These are phyloP conservation scores for Gallinago jamesoni DNA, from an alignment of 2,113 vertebrate species.

Conservation along the genomic window DNA sequence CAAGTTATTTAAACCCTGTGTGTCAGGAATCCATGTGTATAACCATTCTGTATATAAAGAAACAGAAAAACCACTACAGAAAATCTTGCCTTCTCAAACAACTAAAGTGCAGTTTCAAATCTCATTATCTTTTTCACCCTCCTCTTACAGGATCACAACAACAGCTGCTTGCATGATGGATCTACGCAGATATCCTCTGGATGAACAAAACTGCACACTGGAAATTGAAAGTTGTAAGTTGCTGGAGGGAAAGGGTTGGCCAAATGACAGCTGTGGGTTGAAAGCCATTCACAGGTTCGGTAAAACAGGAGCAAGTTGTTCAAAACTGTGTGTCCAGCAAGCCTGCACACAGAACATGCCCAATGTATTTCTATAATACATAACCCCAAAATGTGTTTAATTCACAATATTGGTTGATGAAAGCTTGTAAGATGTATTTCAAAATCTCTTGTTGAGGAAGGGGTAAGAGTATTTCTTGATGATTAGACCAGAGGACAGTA, in stretches of 20 bases:
- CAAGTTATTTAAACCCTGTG: background rate
- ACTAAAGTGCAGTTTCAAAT: background rate
- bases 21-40: background rate
- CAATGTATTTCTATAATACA: background rate
- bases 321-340: background rate
- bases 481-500: background rate
- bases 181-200: constrained; percentile 89
- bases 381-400: background rate
- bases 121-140: background rate
- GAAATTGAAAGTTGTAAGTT: constrained; percentile 96
- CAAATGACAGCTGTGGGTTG: background rate
- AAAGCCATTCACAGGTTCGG: background rate
- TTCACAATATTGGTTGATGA: background rate
- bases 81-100: background rate
- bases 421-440: background rate
- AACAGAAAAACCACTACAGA: background rate
- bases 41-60: background rate
- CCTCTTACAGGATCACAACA: constrained; percentile 85
- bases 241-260: constrained; percentile 21
- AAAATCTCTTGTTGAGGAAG: background rate
- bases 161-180: constrained; percentile 98
- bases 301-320: background rate
- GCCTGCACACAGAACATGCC: background rate
- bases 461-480: background rate
- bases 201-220: constrained; percentile 93